Evolutionary conservation across 2,888 invertebrate genomes (phyloP).

Genomic region (Andricus quercusramuli): DNA sequence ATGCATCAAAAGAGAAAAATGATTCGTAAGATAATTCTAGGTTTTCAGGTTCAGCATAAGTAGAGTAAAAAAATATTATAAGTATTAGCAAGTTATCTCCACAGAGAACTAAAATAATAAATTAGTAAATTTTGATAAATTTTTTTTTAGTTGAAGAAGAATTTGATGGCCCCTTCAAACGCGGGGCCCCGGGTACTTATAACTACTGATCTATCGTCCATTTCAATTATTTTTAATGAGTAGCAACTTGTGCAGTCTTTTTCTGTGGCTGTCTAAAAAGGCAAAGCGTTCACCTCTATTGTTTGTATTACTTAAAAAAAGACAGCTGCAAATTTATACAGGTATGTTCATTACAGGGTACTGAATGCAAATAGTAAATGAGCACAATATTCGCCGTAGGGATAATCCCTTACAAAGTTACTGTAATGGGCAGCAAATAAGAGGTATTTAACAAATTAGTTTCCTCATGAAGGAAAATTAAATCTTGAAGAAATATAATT

Average conservation of each 20-base stretch:
- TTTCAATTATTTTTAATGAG: neutral
- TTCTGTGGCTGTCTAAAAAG: neutral
- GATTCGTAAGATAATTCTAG: too few relatives aligned
- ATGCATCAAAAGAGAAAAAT: too few relatives aligned
- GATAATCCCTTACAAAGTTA: neutral
- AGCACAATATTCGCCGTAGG: neutral
- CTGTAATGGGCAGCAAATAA: neutral
- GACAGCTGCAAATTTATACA: neutral
- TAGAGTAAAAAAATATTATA: too few relatives aligned
- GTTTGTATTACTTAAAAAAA: neutral
- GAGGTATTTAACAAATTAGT: neutral
- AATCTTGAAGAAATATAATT: neutral
- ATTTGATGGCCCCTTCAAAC: too few relatives aligned
- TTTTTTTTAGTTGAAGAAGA: too few relatives aligned
- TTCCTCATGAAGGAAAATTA: neutral
- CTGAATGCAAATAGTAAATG: neutral
- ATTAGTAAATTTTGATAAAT: too few relatives aligned
- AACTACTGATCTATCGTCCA: neutral
- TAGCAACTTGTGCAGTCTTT: too few relatives aligned
- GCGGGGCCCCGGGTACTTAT: too few relatives aligned
- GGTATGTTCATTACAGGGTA: neutral
- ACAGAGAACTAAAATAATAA: too few relatives aligned
- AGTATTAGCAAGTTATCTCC: too few relatives aligned
- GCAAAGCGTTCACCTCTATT: neutral
- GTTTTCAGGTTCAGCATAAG: too few relatives aligned